Evolutionary conservation across 64 coral and sea anemone species (phyloP).

Genomic region (Montipora capricornis): DNA sequence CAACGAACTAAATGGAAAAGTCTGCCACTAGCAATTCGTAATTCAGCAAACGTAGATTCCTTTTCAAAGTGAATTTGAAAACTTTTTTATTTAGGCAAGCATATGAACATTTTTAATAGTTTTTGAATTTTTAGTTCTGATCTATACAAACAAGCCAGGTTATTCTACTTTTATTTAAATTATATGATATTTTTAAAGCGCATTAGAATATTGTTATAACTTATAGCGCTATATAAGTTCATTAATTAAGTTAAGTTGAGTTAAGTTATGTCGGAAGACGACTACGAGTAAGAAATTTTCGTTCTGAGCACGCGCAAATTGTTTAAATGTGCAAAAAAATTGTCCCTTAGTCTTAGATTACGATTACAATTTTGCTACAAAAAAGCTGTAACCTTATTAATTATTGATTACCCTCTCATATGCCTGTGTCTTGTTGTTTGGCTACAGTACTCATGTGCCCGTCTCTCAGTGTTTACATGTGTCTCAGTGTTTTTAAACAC

Average conservation of each 20-base stretch:
- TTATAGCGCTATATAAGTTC: constrained; percentile 11
- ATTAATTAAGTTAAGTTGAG: constrained; percentile 16
- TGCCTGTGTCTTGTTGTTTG: constrained; percentile 11
- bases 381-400: constrained; percentile 4
- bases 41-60: constrained; percentile 34
- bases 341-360: constrained; percentile 1
- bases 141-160: constrained; percentile 32
- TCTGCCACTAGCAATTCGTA: constrained; percentile 36
- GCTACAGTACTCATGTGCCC: neutral
- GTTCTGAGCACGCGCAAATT: neutral
- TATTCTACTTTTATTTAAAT: constrained; percentile 43
- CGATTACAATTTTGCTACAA: neutral
- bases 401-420: constrained; percentile 14
- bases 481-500: constrained; percentile 1
- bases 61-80: constrained; percentile 36
- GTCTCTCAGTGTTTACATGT: constrained; percentile 13
- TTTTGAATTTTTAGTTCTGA: constrained; percentile 32
- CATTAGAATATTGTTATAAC: constrained; percentile 15
- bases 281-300: neutral
- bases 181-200: constrained; percentile 35
- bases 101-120: constrained; percentile 48
- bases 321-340: neutral
- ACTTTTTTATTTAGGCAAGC: constrained; percentile 19
- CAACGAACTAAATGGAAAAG: constrained; percentile 40
- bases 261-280: neutral